Evolutionary conservation across 2,113 vertebrate species (phyloP), one percentile per base, ranked within the genome.

Genomic region (Hystrix cristata): DNA sequence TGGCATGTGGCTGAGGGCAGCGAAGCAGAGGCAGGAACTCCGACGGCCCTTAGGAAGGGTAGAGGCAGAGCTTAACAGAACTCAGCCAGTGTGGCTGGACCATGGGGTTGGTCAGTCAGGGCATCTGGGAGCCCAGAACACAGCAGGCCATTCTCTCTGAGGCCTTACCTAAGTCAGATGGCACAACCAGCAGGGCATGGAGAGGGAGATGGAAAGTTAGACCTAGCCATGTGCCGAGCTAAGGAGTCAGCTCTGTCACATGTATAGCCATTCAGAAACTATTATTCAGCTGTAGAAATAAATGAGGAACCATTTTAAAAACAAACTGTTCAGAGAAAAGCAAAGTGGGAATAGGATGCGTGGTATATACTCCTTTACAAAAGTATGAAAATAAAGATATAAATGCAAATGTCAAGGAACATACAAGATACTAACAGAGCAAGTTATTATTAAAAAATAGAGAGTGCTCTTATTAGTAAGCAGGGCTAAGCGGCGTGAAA

Each of bases 251-350:
- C 31, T 79, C 51, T 79, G 51, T 55, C 53, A 53, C 60, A 57
- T 29, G 13, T 71, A 2, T 5, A 71, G 27, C 34, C 25, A 16
- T 43, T 48, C 29, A 43, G 64, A 23, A 91, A 46, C 34, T 48
- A 16, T 11, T 71, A 31, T 38, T 53, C 38, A 48, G 3, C 34
- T 25, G 0, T 31, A 31, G 31, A 84, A 91, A 65, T 60, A 59
- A 76, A 59, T 53, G 27, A 57, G n/a, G 64, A 65, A 43, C 23
- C 29, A n/a, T 92, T 80, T 92, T 64, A 59, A 88, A 38, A 97
- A 34, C 69, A 84, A 69, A 94, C n/a, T 4, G 29, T 69, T 55
- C 46, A 27, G 18, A 92, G 53, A n/a, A 62, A 94, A 67, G 31
- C 80, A 85, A 88, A 9, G 55, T 85, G 31, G 53, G 43, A 34